These are phyloP conservation scores for Antheraea yamamai DNA, from an alignment of 2,888 invertebrate species.

Conservation along the genomic window DNA sequence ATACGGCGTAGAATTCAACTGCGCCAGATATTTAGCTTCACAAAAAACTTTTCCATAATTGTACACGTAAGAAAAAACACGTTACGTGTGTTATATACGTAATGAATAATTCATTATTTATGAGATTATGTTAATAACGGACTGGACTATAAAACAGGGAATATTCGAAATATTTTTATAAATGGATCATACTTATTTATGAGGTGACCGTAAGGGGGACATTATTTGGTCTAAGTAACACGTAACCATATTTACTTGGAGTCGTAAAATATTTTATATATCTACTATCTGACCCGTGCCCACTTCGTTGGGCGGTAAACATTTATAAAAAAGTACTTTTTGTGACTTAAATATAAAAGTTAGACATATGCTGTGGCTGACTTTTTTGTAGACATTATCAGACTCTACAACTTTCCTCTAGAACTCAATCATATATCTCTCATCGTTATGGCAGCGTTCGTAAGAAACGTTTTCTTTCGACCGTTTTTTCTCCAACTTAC, in stretches of 20 bases:
- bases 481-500: too few species aligned
- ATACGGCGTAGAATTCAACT: background rate
- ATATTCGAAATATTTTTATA: conserved; percentile 9
- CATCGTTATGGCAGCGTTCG: too few species aligned
- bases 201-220: conserved; percentile 8
- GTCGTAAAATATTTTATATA: background rate
- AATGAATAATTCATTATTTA: conserved; percentile 19
- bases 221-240: background rate
- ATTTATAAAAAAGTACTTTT: too few species aligned
- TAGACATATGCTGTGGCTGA: too few species aligned
- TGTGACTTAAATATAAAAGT: too few species aligned
- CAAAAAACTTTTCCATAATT: conserved; percentile 12
- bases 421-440: too few species aligned
- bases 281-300: too few species aligned
- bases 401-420: too few species aligned
- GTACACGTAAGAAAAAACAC: background rate
- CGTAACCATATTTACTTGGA: conserved; percentile 10
- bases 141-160: conserved; percentile 11
- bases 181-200: conserved; percentile 13
- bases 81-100: conserved; percentile 1
- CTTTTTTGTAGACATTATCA: too few species aligned
- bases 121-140: conserved; percentile 17
- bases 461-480: too few species aligned
- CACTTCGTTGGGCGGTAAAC: too few species aligned
- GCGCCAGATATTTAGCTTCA: background rate